These are phyloP conservation scores for Baccha elongata DNA, from an alignment of 2,888 invertebrate genomes.

Conservation along the genomic window DNA sequence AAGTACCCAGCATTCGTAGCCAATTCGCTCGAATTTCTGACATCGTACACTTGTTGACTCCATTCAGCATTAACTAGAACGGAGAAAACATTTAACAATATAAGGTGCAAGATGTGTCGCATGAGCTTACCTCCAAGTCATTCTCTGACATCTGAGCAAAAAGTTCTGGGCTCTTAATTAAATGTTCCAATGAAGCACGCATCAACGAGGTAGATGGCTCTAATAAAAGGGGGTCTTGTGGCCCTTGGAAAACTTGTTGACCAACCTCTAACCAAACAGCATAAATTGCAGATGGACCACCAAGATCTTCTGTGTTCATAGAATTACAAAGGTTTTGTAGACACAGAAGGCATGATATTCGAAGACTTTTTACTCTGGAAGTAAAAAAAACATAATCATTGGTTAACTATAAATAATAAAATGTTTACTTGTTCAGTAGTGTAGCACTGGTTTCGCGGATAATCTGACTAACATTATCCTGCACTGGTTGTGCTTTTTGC, in stretches of 20 bases:
- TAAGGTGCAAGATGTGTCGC: no score
- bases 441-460: conserved; percentile 83
- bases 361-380: conserved; percentile 84
- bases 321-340: conserved; percentile 87
- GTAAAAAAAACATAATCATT: conserved; percentile 13
- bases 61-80: conserved; percentile 83
- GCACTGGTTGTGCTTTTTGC: conserved; percentile 80
- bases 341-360: conserved; percentile 87
- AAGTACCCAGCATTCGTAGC: conserved; percentile 84
- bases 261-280: conserved; percentile 87
- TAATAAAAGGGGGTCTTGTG: conserved; percentile 83
- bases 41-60: conserved; percentile 83
- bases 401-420: not conserved
- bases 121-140: conserved; percentile 84
- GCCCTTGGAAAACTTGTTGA: conserved; percentile 85
- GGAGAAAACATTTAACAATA: not conserved
- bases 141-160: conserved; percentile 84
- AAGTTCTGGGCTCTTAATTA: conserved; percentile 83
- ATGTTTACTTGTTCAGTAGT: conserved; percentile 83
- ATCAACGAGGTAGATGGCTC: conserved; percentile 89
- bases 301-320: conserved; percentile 86
- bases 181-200: conserved; percentile 88
- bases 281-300: conserved; percentile 85
- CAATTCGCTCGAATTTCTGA: conserved; percentile 85
- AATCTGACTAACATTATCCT: conserved; percentile 84